Percentiles rank a stretch among this genome's conserved stretches.
Conservation (phyloP, 1,140 invertebrate species). For the Popillia japonica region DNA sequence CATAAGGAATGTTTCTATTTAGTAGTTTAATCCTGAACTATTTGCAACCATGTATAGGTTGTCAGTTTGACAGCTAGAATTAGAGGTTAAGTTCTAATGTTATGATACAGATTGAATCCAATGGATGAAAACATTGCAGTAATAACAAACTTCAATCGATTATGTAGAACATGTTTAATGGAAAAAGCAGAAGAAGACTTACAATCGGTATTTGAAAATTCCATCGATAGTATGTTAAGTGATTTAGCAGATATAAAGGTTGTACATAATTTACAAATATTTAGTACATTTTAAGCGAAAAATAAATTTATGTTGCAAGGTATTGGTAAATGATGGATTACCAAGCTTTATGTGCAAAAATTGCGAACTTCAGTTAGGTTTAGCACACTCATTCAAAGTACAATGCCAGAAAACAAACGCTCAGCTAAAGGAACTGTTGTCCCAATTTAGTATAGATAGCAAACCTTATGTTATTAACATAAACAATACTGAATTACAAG, state of each 20-base stretch:
- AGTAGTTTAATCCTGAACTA: too few relatives aligned
- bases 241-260: constrained; percentile 50
- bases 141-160: constrained; percentile 45
- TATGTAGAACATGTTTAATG: constrained; percentile 53
- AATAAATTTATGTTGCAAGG: constrained; percentile 31
- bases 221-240: constrained; percentile 46
- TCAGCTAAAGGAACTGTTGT: constrained; percentile 45
- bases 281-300: constrained; percentile 19
- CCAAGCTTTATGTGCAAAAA: constrained; percentile 50
- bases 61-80: too few relatives aligned
- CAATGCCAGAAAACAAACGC: constrained; percentile 49
- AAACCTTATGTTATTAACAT: constrained; percentile 18
- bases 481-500: background rate
- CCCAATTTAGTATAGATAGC: constrained; percentile 10
- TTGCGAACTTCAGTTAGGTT: constrained; percentile 49
- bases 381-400: constrained; percentile 49
- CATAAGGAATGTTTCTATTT: too few relatives aligned
- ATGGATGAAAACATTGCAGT: constrained; percentile 38
- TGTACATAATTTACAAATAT: background rate
- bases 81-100: constrained; percentile 30
- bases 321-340: constrained; percentile 47
- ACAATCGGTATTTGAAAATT: constrained; percentile 48
- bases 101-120: background rate
- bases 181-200: constrained; percentile 51
- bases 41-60: too few relatives aligned